Base-by-base conservation (phyloP, 1,140 invertebrate genomes). In the Drosophila kanapiae region DNA sequence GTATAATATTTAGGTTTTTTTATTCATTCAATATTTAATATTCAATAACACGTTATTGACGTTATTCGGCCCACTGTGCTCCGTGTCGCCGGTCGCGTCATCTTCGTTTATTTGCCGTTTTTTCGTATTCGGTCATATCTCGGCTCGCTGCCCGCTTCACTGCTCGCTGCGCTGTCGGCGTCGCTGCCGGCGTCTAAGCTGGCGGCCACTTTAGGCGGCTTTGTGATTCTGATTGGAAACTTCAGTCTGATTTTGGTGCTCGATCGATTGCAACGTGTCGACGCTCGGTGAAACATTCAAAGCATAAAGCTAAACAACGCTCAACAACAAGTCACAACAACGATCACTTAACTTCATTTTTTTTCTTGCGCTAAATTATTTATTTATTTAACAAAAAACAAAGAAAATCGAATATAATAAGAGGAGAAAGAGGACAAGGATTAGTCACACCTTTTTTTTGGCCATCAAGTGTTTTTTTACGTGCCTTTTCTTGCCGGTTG, bases 161-260 rank as follows among this genome's bases (percentile, higher is more conserved):
- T 69, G 65, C 75, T 56, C 49, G 51, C 45, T 49, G 43, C 51
- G 63, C 37, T 31, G 51, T 7, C 40, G 45, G 7, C 48, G 49
- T 40, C 35, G 49, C 61, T 23, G 72, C 64, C 64, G 78, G 59
- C 76, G 71, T 75, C 60, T 82, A 76, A 88, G 84, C 85, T 79
- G 77, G 47, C 77, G 48, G 72, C 78, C 85, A 91, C 74, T 91
- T 87, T 86, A 81, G 81, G 72, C 86, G 86, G 82, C 79, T 91
- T 87, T 91, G 53, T n/a, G 79, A 86, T 91, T 91, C 86, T 87
- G 82, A 91, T 85, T 88, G 74, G 71, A 80, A 91, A 90, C 72
- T 78, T 92, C 87, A 92, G 91, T 92, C 87, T 92, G 91, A 92
- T 91, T 92, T 92, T 92, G 91, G 91, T 92, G 91, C 90, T 92